A percentile compares a stretch with the other conserved stretches of the same genome.
phyloP scores from a whole-genome alignment of 2,888 invertebrate species.

The Drosophila mimica region DNA sequence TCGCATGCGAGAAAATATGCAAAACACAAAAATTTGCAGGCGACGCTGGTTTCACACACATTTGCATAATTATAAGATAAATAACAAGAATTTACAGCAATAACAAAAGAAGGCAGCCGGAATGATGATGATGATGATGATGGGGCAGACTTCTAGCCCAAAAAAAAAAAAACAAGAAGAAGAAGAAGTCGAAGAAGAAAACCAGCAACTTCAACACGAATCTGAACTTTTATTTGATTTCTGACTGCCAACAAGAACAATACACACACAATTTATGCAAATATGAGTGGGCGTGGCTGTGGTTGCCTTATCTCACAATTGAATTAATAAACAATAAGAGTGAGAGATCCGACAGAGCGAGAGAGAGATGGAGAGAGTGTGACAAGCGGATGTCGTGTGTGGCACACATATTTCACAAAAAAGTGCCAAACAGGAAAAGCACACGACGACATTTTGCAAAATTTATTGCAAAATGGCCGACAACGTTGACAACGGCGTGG shows the following conservation, averaged over 20 bases:
- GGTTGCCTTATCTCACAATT: conserved; percentile 53
- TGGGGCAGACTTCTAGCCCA: neutral
- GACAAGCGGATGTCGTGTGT: conserved; percentile 71
- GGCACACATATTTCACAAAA: conserved; percentile 67
- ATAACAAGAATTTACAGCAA: conserved; percentile 75
- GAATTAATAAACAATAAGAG: conserved; percentile 57
- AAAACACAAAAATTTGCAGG: conserved; percentile 31
- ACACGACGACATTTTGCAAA: conserved; percentile 66
- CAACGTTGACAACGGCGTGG: conserved; percentile 18
- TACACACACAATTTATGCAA: conserved; percentile 58
- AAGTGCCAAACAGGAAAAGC: conserved; percentile 77
- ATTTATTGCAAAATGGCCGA: conserved; percentile 72
- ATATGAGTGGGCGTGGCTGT: conserved; percentile 52
- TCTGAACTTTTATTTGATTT: conserved; percentile 65
- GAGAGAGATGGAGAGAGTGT: conserved; percentile 50
- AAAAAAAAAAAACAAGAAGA: neutral
- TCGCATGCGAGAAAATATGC: conserved; percentile 44
- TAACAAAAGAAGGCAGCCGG: conserved; percentile 41
- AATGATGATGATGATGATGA: conserved; percentile 42
- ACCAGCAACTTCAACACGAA: conserved; percentile 1
- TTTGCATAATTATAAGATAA: conserved; percentile 80
- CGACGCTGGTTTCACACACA: conserved; percentile 34
- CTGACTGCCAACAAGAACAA: conserved; percentile 42
- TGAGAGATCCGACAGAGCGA: neutral
- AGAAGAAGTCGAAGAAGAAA: neutral